Evolutionary conservation across 2,888 invertebrate species (phyloP).

Genomic region (Abrostola triplasia): DNA sequence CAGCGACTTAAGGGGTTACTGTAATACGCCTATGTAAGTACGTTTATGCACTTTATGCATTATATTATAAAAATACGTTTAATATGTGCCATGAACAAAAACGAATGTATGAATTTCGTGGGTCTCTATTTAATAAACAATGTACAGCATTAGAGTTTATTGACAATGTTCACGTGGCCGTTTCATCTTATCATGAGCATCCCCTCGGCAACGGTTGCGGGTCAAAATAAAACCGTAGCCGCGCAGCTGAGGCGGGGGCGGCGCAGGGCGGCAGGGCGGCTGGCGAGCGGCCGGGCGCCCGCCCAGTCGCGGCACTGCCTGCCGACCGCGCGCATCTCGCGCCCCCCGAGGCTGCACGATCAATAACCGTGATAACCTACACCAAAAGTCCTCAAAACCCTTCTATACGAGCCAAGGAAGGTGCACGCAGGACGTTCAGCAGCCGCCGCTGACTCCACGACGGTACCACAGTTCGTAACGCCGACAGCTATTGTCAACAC

Average conservation of each 20-base stretch:
- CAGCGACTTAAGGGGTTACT: neutral
- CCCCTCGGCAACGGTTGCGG: conserved; percentile 70
- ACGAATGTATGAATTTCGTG: too few relatives aligned
- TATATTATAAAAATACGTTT: too few relatives aligned
- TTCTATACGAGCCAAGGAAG: conserved; percentile 30
- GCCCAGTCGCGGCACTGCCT: conserved; percentile 84
- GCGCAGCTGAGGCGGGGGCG: conserved; percentile 74
- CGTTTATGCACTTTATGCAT: too few relatives aligned
- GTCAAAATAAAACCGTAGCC: conserved; percentile 71
- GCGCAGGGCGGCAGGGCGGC: conserved; percentile 62
- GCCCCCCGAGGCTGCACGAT: conserved; percentile 71
- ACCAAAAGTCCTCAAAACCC: conserved; percentile 53
- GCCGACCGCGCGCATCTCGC: conserved; percentile 82
- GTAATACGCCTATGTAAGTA: too few relatives aligned
- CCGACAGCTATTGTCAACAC: conserved; percentile 63
- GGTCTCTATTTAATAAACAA: conserved; percentile 10
- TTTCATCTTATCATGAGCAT: conserved; percentile 62
- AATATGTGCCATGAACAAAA: neutral
- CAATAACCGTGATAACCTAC: conserved; percentile 71
- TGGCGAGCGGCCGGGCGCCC: conserved; percentile 62
- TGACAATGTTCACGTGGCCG: conserved; percentile 70
- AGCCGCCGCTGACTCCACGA: conserved; percentile 27
- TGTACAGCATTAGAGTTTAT: conserved; percentile 56
- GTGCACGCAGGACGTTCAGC: conserved; percentile 8
- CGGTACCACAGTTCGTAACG: conserved; percentile 64